Percentiles rank a stretch among this genome's conserved stretches.
These are phyloP conservation scores for Panonychus citri DNA, from an alignment of 1,140 invertebrate genomes.

Conservation along the genomic window DNA sequence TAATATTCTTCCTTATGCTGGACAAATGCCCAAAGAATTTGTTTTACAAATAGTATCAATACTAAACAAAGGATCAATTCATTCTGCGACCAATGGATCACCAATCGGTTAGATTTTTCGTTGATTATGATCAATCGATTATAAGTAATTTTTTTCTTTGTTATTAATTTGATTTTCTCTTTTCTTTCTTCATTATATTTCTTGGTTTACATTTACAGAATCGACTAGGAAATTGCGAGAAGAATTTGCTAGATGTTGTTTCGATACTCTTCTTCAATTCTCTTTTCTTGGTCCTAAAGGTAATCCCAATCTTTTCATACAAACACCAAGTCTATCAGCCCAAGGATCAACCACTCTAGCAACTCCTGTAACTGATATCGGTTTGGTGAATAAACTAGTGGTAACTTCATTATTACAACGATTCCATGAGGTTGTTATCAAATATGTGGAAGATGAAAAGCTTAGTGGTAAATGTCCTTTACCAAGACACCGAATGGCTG, in stretches of 20 bases:
- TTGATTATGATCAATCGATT: no score
- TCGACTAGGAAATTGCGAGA: conserved; percentile 59
- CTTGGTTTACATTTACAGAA: conserved; percentile 40
- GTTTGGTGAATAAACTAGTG: conserved; percentile 52
- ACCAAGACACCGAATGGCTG: conserved; percentile 72
- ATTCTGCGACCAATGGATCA: conserved; percentile 41
- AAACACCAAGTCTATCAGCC: background rate
- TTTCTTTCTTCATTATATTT: background rate
- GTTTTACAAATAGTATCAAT: conserved; percentile 64
- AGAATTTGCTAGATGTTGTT: conserved; percentile 86
- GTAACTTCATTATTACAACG: conserved; percentile 69
- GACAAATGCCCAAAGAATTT: conserved; percentile 56
- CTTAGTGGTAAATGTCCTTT: conserved; percentile 68
- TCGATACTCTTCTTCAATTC: conserved; percentile 84
- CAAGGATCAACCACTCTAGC: conserved; percentile 23
- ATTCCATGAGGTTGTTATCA: conserved; percentile 70
- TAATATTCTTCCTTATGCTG: conserved; percentile 58
- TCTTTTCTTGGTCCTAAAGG: conserved; percentile 30
- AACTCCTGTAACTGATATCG: conserved; percentile 18
- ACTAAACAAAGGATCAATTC: conserved; percentile 76
- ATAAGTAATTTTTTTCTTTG: background rate
- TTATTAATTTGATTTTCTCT: background rate
- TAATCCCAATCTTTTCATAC: conserved; percentile 13
- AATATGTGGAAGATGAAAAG: conserved; percentile 66
- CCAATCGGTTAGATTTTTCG: conserved; percentile 25